These are phyloP conservation scores for Oxyura jamaicensis DNA, from an alignment of 2,113 vertebrate species.

Conservation along the genomic window DNA sequence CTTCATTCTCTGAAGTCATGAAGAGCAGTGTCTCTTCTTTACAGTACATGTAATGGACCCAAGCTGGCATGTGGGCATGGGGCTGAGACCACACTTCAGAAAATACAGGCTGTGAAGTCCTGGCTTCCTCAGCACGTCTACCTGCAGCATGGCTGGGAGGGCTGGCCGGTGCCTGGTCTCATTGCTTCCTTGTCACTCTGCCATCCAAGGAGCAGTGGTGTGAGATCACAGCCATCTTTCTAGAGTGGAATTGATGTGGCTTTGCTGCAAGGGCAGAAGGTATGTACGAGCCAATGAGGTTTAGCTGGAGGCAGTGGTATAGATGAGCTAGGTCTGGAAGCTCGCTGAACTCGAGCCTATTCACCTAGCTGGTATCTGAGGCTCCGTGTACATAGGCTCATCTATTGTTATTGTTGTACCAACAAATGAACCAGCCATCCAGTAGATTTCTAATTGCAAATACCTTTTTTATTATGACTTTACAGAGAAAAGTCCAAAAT, in stretches of 20 bases:
- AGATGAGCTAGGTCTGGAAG: background rate
- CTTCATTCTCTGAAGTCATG: background rate
- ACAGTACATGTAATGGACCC: background rate
- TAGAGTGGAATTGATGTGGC: fast-evolving
- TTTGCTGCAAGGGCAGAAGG: background rate
- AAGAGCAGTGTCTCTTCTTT: background rate
- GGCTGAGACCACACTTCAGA: background rate
- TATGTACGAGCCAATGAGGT: background rate
- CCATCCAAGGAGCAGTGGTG: background rate
- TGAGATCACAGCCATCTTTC: background rate
- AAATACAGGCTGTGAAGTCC: background rate
- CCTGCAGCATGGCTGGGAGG: fast-evolving
- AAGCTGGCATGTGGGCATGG: no score
- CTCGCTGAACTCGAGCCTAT: background rate
- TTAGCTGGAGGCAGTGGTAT: background rate
- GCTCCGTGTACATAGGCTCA: background rate
- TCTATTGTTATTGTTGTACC: background rate
- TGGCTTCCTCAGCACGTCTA: background rate
- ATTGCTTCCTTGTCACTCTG: background rate
- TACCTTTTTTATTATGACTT: background rate
- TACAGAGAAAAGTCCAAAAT: background rate
- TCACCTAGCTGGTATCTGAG: background rate
- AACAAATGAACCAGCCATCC: background rate
- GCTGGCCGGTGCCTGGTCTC: background rate
- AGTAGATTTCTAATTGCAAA: background rate